Base-by-base conservation (phyloP, 2,113 vertebrate species). In the Sinocyclocheilus anshuiensis region DNA sequence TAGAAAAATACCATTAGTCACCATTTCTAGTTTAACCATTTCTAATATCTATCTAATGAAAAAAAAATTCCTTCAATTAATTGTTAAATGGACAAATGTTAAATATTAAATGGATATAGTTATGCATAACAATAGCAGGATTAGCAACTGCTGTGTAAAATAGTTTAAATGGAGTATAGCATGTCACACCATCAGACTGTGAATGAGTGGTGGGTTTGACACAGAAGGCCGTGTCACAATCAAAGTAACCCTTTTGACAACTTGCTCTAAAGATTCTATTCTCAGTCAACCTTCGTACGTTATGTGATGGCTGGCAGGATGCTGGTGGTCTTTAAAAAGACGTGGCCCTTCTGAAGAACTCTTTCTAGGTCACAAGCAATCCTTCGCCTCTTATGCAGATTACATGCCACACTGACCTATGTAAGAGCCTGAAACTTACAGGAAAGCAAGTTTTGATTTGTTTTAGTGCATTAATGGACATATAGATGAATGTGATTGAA, bases 281-380 rank as follows among this genome's bases (percentile, higher is more conserved):
- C 53, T 63, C 57, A 81, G 83, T 50, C 55, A 24, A 33, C 22
- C 20, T n/a, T 63, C 22, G 24, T 26, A 12, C 36, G 29, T 42
- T 39, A 39, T 4, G 29, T 33, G 13, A 59, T 2, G 2, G 8
- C n/a, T 24, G 33, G 81, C 76, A 76, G 81, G 87, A 86, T 80
- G 76, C 57, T 45, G 48, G 81, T 80, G 87, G 84, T 86, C 84
- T 86, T 77, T 22, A 50, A 57, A 18, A 15, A 29, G 24, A 42
- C 15, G 26, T 10, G 42, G 63, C 50, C 67, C 71, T 83, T 87
- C 77, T 78, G 10, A 75, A 78, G 61, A 86, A 65, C 24, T 81
- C 29, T 75, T 86, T 82, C 48, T 86, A 85, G 86, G 81, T 83
- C 84, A 87, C 36, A 81, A 5, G 26, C 33, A 69, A 50, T 55